Evolutionary conservation across 2,797 vertebrate genomes (phyloP).

Genomic region (Adrianichthys oophorus): DNA sequence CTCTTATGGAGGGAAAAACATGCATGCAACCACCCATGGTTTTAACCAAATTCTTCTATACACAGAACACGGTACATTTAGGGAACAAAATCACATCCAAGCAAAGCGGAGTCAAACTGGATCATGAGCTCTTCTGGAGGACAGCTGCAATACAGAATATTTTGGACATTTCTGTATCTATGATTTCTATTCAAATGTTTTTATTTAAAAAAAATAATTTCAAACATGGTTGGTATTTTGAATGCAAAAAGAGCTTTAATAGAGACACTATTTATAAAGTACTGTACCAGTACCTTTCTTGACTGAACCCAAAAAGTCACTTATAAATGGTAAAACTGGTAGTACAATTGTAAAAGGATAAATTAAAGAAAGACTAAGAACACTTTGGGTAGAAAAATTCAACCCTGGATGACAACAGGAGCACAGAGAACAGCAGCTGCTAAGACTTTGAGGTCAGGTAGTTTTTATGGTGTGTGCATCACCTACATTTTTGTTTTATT

Average conservation of each 20-base stretch:
- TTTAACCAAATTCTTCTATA: slow-evolving; percentile 16
- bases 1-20: slow-evolving; percentile 59
- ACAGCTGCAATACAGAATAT: neutral
- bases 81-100: slow-evolving; percentile 16
- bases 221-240: neutral
- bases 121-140: neutral
- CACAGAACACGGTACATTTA: slow-evolving; percentile 33
- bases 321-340: slow-evolving; percentile 18
- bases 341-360: neutral
- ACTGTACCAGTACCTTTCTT: too few relatives aligned
- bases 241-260: slow-evolving; percentile 3
- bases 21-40: slow-evolving; percentile 56
- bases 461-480: neutral
- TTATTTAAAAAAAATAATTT: neutral
- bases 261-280: slow-evolving; percentile 7
- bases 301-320: too few relatives aligned
- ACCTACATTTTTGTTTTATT: neutral
- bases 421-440: slow-evolving; percentile 60
- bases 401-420: slow-evolving; percentile 38
- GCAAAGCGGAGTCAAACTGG: slow-evolving; percentile 27
- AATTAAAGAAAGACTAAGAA: slow-evolving; percentile 5
- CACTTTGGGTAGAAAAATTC: slow-evolving; percentile 40
- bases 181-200: neutral
- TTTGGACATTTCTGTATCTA: neutral
- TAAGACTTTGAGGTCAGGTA: neutral